Base-by-base conservation (phyloP, 2,113 vertebrate species). In the Antigone vipio region DNA sequence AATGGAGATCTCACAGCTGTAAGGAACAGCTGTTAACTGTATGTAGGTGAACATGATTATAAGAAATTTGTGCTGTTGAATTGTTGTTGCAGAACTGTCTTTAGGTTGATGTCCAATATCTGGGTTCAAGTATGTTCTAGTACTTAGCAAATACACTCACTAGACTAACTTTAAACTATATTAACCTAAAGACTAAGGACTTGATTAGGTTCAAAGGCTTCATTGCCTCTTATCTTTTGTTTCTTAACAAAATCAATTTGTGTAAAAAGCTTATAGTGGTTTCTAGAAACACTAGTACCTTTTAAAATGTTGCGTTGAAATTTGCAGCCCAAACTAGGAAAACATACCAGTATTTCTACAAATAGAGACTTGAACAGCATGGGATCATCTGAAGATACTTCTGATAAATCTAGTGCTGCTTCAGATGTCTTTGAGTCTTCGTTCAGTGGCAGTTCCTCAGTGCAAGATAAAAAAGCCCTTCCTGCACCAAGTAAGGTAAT, bases 401-500 rank as follows among this genome's bases (percentile, higher is more conserved):
- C 96, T 19, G 98, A 98, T 93, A 98, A 96, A 12, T 95, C 98
- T 13, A 97, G 98, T 19, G 21, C 95, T 32, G 80, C 98, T 40
- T 98, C 95, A 15, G 98, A 98, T 80, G 68, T 96, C 27, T 98
- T 97, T 22, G 98, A 98, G 88, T 97, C 96, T 42, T 98, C 97
- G 0, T 85, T 98, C 45, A 98, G 98, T 92, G 97, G 94, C 84
- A 98, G 97, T 71, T 89, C 96, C 42, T 64, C 86, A 26, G 95
- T 40, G 3, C 96, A 79, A 71, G 91, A 91, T 47, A 98, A 98
- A 94, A 98, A 95, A 38, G 30, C 56, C 1, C 92, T 98, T 76
- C 97, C 97, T 14, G 92, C 92, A 21, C 97, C 97, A 38, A 97
- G 49, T 78, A 99, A 99, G 99, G 99, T 99, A 97, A 95, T 47